phyloP scores from a whole-genome alignment of 1,140 invertebrate species.

The Liolophura sinensis region DNA sequence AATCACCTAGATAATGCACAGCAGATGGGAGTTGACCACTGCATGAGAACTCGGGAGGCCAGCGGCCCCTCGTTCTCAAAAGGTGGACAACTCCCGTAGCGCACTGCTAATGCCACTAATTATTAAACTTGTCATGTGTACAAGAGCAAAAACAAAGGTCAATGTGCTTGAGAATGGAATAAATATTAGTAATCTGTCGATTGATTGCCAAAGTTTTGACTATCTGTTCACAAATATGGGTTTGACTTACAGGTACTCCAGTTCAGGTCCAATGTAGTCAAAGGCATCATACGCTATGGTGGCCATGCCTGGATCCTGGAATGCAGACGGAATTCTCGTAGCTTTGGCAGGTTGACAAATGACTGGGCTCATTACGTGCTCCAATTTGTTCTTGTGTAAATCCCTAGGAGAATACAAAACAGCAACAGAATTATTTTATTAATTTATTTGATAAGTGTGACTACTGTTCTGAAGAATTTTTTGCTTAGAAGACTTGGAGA shows the following conservation, averaged over 20 bases:
- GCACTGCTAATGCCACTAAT: not conserved
- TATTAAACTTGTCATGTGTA: not conserved
- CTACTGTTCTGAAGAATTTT: conserved; percentile 8
- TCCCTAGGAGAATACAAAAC: conserved; percentile 17
- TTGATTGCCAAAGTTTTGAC: not conserved
- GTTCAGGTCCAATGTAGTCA: conserved; percentile 18
- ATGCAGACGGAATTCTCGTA: conserved; percentile 26
- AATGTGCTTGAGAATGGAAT: not conserved
- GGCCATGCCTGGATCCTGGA: conserved; percentile 20
- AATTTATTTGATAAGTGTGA: not conserved
- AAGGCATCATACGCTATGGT: conserved; percentile 30
- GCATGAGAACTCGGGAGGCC: too few relatives aligned
- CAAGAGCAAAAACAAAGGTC: not conserved
- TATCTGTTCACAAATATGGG: conserved; percentile 1
- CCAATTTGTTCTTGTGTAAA: conserved; percentile 24
- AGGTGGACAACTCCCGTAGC: too few relatives aligned
- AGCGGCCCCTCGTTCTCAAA: too few relatives aligned
- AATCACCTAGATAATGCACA: too few relatives aligned
- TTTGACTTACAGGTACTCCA: conserved; percentile 24
- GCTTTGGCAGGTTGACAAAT: conserved; percentile 23
- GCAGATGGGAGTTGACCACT: too few relatives aligned
- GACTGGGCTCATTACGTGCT: conserved; percentile 15
- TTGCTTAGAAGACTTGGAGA: conserved; percentile 12
- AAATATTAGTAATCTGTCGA: too few relatives aligned
- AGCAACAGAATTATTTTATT: not conserved